phyloP scores from a whole-genome alignment of 2,797 vertebrate genomes.

The Paguma larvata region DNA sequence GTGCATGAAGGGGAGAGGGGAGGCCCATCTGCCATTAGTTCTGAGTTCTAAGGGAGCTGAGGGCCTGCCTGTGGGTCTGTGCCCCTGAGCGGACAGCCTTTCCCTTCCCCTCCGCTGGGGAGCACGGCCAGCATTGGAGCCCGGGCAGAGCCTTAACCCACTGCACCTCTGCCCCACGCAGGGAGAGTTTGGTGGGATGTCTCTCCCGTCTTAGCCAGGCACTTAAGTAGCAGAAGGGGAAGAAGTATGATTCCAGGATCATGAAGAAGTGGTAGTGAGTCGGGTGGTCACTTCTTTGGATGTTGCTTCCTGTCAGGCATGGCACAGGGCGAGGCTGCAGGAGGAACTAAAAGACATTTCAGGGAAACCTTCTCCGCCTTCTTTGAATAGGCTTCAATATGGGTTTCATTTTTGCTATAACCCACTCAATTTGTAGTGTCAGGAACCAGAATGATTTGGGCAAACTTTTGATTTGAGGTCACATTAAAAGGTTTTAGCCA shows the following conservation, averaged over 20 bases:
- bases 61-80: background rate
- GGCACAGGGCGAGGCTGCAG: background rate
- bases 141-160: background rate
- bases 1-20: background rate
- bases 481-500: background rate
- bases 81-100: background rate
- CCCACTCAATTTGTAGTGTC: background rate
- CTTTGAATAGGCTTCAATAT: background rate
- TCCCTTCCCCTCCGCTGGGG: background rate
- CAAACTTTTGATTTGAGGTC: background rate
- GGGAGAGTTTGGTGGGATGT: background rate
- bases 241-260: background rate
- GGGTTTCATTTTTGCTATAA: constrained; percentile 14
- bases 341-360: background rate
- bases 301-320: background rate
- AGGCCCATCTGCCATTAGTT: background rate
- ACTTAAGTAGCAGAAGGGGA: background rate
- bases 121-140: background rate
- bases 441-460: constrained; percentile 14
- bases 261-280: background rate
- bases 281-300: background rate
- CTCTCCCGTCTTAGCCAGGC: background rate
- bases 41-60: background rate
- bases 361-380: background rate
- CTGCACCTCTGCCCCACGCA: background rate